Conservation (phyloP, 2,888 invertebrate species). For the Calameuta idolon region DNA sequence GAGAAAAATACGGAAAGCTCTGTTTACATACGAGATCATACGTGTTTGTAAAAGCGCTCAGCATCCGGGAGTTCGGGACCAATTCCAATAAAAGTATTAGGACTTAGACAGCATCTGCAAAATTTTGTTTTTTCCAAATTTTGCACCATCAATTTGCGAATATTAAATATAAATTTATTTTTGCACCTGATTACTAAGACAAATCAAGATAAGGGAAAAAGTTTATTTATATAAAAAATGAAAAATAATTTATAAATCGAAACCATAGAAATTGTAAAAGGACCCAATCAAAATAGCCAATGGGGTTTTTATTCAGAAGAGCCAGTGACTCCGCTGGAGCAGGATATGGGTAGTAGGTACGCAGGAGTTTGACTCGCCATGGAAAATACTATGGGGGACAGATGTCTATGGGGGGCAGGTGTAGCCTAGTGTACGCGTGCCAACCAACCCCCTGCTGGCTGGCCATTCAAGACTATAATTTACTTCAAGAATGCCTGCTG, state of each 20-base stretch:
- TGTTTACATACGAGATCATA: not conserved
- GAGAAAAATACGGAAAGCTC: constrained; percentile 7
- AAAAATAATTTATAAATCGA: not conserved
- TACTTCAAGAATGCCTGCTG: constrained; percentile 65
- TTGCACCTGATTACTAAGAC: not conserved
- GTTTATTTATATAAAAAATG: not conserved
- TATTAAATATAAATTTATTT: not conserved
- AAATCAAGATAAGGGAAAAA: not conserved
- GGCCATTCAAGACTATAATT: constrained; percentile 67
- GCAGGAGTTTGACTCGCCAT: constrained; percentile 54
- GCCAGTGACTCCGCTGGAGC: constrained; percentile 34
- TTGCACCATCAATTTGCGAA: not conserved
- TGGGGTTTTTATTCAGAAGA: constrained; percentile 9
- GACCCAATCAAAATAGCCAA: constrained; percentile 16
- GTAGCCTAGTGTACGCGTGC: constrained; percentile 63
- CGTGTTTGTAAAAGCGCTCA: not conserved
- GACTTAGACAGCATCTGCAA: not conserved
- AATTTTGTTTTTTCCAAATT: not conserved
- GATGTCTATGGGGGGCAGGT: constrained; percentile 65
- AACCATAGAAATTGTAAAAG: not conserved
- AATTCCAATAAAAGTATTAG: not conserved
- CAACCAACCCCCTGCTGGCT: constrained; percentile 64
- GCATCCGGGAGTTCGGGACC: not conserved
- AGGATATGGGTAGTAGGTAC: constrained; percentile 14
- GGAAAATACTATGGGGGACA: constrained; percentile 53